These are phyloP conservation scores for Calidris pygmaea DNA, from an alignment of 2,113 vertebrate genomes.

Conservation along the genomic window DNA sequence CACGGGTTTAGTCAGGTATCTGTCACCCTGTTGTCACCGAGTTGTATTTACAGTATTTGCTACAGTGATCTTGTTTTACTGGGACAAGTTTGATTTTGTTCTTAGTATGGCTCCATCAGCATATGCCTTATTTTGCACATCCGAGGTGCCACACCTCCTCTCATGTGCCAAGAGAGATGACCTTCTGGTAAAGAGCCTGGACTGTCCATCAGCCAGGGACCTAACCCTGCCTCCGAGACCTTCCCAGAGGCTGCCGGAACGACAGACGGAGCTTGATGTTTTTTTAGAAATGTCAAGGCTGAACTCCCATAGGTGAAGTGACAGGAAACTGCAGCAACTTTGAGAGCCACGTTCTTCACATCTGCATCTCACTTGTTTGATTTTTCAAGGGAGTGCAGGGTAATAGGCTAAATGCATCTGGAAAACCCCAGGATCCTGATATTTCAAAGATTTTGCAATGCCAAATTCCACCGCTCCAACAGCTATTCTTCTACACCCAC, in stretches of 20 bases:
- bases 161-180: neutral
- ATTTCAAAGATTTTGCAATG: neutral
- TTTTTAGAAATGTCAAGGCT: neutral
- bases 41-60: neutral
- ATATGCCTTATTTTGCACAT: neutral
- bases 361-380: neutral
- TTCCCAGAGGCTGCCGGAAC: neutral
- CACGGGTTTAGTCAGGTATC: rapidly evolving
- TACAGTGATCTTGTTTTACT: neutral
- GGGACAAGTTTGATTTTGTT: neutral
- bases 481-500: slow-evolving; percentile 47
- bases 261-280: neutral
- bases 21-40: neutral
- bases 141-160: neutral
- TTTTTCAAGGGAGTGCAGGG: neutral
- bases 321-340: slow-evolving; percentile 8
- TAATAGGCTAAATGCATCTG: neutral
- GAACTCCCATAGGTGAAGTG: slow-evolving; percentile 4
- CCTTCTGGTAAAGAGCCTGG: neutral
- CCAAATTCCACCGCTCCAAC: slow-evolving; percentile 33
- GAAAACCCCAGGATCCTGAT: slow-evolving; percentile 4
- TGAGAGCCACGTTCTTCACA: neutral
- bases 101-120: neutral
- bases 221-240: neutral
- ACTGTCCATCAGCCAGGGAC: neutral